phyloP scores from a whole-genome alignment of 2,113 vertebrate species.

The Eudorcas thomsonii region DNA sequence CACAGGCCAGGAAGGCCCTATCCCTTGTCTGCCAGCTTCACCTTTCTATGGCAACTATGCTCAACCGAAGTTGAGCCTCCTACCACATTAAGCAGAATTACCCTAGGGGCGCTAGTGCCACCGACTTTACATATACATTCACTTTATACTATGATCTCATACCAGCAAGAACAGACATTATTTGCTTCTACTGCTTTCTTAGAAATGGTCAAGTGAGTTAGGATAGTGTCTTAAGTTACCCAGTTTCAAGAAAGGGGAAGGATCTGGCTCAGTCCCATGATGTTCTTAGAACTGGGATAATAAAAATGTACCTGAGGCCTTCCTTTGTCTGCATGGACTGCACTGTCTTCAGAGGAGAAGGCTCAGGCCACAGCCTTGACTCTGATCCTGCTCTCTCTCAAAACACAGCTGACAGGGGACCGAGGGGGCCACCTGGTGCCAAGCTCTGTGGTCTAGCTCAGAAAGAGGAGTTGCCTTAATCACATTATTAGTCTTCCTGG shows the following conservation, averaged over 20 bases:
- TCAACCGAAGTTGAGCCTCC: background rate
- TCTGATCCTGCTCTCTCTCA: background rate
- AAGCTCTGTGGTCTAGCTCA: rapidly evolving
- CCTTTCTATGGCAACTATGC: background rate
- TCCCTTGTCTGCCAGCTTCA: background rate
- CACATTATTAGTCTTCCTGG: background rate
- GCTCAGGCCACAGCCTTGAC: background rate
- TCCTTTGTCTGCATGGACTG: background rate
- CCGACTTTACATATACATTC: rapidly evolving
- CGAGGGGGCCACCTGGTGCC: background rate
- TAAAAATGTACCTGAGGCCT: background rate
- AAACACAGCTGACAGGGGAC: background rate
- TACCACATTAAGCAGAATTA: background rate
- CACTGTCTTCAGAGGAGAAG: background rate
- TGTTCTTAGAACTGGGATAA: background rate
- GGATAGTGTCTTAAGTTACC: background rate
- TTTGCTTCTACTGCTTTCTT: background rate
- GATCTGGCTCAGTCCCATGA: background rate
- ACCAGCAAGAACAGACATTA: background rate
- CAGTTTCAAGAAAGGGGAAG: background rate
- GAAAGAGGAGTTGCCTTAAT: background rate
- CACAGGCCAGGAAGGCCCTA: rapidly evolving
- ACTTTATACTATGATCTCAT: background rate
- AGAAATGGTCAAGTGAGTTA: background rate
- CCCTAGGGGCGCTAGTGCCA: background rate